A percentile compares a stretch with the other conserved stretches of the same genome.
Conservation (phyloP, 2,888 invertebrate species). For the Heliconius charithonia region DNA sequence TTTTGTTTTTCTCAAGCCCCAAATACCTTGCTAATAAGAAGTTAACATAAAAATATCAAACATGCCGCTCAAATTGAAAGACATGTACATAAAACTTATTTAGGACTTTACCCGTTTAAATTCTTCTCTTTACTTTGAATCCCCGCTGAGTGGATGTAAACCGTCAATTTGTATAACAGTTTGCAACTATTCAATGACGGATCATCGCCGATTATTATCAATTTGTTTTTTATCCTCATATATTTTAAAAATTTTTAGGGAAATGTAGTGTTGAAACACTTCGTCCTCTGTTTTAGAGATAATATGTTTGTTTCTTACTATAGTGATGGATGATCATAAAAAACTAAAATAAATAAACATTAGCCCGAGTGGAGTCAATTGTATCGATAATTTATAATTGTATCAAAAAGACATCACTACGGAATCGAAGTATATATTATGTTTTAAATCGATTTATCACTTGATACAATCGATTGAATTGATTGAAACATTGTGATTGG, state of each 20-base stretch:
- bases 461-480: neutral
- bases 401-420: conserved; percentile 28
- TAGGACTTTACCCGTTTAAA: conserved; percentile 37
- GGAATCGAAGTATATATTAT: conserved; percentile 14
- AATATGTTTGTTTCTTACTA: too few relatives aligned
- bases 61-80: conserved; percentile 22
- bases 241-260: neutral
- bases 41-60: conserved; percentile 18
- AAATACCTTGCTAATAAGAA: neutral
- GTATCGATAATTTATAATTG: conserved; percentile 38
- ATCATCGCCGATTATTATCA: conserved; percentile 73
- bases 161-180: conserved; percentile 76
- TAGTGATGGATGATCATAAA: neutral
- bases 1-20: conserved; percentile 12
- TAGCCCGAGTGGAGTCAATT: neutral
- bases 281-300: neutral
- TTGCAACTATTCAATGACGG: conserved; percentile 76
- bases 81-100: conserved; percentile 38
- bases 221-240: conserved; percentile 31
- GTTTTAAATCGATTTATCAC: conserved; percentile 23
- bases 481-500: conserved; percentile 18
- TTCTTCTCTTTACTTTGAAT: conserved; percentile 55
- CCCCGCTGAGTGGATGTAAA: conserved; percentile 74
- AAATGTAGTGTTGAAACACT: neutral
- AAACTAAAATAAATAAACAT: neutral